Evolutionary conservation across 2,888 invertebrate genomes (phyloP).

Genomic region (Calameuta pallipes): DNA sequence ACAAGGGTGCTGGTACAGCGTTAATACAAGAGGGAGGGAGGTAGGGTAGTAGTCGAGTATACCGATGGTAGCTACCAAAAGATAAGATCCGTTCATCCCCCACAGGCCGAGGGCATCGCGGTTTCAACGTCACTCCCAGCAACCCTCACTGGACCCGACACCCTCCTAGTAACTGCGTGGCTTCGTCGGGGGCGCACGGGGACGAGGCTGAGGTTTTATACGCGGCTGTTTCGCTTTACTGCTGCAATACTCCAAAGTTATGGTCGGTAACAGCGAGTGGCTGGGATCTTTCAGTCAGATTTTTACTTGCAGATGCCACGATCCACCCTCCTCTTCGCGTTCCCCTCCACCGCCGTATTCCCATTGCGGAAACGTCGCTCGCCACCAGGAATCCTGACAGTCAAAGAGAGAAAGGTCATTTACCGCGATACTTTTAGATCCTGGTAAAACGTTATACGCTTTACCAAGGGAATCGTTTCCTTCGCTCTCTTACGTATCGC

Average conservation of each 20-base stretch:
- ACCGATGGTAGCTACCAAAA: constrained; percentile 38
- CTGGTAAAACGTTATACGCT: neutral
- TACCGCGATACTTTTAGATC: neutral
- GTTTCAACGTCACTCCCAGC: constrained; percentile 53
- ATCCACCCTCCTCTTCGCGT: neutral
- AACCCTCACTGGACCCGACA: constrained; percentile 30
- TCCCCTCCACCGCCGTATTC: neutral
- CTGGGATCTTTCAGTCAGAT: neutral
- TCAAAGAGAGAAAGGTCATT: neutral
- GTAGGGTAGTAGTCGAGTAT: constrained; percentile 14
- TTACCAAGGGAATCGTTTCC: neutral
- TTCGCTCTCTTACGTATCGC: neutral
- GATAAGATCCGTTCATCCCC: constrained; percentile 56
- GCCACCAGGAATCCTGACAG: neutral
- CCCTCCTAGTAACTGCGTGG: constrained; percentile 10
- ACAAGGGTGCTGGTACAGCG: neutral
- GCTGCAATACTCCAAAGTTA: constrained; percentile 38
- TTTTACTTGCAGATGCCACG: constrained; percentile 4
- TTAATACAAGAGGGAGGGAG: constrained; percentile 8
- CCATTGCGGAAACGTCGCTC: neutral
- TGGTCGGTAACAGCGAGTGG: constrained; percentile 13
- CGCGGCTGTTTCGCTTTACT: constrained; percentile 52
- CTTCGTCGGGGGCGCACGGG: constrained; percentile 10
- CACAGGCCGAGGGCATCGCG: constrained; percentile 40
- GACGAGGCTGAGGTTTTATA: constrained; percentile 41